Base-by-base conservation (phyloP, 2,113 vertebrate species). In the Alouatta palliata region DNA sequence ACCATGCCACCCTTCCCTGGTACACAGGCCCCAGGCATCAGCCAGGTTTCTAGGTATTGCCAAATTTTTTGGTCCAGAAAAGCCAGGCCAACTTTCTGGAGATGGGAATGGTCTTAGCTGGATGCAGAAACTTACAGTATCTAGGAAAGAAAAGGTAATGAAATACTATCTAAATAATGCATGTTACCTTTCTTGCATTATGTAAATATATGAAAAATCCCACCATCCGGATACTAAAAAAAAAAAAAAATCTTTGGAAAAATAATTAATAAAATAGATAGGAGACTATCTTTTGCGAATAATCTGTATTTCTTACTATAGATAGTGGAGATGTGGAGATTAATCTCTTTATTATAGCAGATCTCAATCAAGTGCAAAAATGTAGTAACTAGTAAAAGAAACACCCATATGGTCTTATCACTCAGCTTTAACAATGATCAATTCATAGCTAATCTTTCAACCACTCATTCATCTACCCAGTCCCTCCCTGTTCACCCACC, bases 151-250 rank as follows among this genome's bases (percentile, higher is more conserved):
- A 45, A 73, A 40, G 85, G 32, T 97, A 94, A 79, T 73, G 76
- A 90, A 80, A 89, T 86, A 75, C 25, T 75, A 76, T 40, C 40
- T 76, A 32, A 81, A 27, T 73, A 87, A 80, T 79, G 66, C 17
- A 68, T 35, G n/a, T 86, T 95, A 68, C 10, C 75, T 86, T 85
- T 86, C 87, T 90, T 90, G 25, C 40, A 76, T 82, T 93, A 37
- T 47, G 54, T 77, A 58, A 77, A 47, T 95, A 80, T 52, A 66
- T 66, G 54, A 85, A 80, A 64, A 89, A 90, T 75, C 23, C 54
- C 3, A 14, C 49, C 14, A n/a, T 64, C 9, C 6, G 82, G 37
- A 66, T 95, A 70, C 32, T 91, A 79, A 92, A 83, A 83, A 43
- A 61, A 83, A 43, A 61, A 5, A 61, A 9, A 61, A 61, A 61